These are phyloP conservation scores for Montipora efflorescens DNA, from an alignment of 64 coral and sea anemone genomes.

Conservation along the genomic window DNA sequence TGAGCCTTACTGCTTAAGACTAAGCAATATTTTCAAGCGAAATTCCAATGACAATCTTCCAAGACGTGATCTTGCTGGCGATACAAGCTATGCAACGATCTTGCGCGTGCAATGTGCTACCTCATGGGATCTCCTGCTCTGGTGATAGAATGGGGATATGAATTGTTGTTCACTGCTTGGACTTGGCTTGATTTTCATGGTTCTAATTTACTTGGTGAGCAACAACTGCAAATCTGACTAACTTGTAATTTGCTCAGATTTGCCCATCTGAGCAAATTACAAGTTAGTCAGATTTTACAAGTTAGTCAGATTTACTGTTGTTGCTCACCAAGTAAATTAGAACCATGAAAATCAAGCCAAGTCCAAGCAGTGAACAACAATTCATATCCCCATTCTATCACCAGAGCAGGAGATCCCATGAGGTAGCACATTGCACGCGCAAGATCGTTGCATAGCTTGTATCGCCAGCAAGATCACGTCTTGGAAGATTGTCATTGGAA, in stretches of 20 bases:
- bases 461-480: background rate
- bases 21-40: background rate
- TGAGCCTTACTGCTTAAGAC: background rate
- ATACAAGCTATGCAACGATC: constrained; percentile 10
- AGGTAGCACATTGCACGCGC: constrained; percentile 38
- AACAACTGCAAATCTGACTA: too few relatives aligned
- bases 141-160: background rate
- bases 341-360: too few relatives aligned
- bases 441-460: constrained; percentile 10
- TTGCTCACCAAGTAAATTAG: too few relatives aligned
- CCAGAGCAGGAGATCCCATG: constrained; percentile 54
- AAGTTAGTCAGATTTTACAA: too few relatives aligned
- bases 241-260: too few relatives aligned
- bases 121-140: constrained; percentile 60
- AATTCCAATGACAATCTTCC: background rate
- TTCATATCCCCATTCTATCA: background rate
- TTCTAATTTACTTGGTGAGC: too few relatives aligned
- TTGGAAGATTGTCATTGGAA: background rate
- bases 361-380: too few relatives aligned
- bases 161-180: too few relatives aligned
- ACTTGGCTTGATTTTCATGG: too few relatives aligned
- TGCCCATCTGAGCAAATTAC: too few relatives aligned
- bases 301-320: too few relatives aligned
- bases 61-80: background rate
- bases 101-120: constrained; percentile 26